Base-by-base conservation (phyloP, 1,140 invertebrate species). In the Drosophila miranda region DNA sequence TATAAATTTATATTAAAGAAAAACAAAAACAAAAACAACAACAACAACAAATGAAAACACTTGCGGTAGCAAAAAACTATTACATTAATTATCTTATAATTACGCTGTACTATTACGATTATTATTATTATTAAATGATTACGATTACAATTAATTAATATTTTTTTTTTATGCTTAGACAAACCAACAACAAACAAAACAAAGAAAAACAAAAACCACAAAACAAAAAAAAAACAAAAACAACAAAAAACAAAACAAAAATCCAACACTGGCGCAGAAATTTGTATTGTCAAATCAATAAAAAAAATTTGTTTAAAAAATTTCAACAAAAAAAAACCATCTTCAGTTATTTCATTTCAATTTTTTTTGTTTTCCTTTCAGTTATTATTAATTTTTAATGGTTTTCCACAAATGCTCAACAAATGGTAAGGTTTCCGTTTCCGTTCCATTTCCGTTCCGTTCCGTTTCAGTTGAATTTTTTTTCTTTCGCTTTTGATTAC, bases 41-140 rank as follows among this genome's bases (percentile, higher is more conserved):
- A 23, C 3, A 23, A 23, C 2, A 23, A 72, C 16, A 16, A 50
- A 60, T 34, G 61, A 66, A 43, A 67, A 86, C 78, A 86, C 78
- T 82, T 87, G 82, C 83, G 82, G 78, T 82, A 87, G 82, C 82
- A 87, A 87, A 75, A 78, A 87, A 87, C 82, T 87, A 87, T 87
- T 87, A 87, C 60, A 87, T 87, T 87, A 87, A 87, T 87, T 87
- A 69, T 68, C 62, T 75, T 87, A 87, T 81, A 81, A 87, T 87
- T 87, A 87, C 68, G 78, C 69, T 74, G 77, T 86, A 86, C 82
- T 86, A 84, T 84, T 86, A 86, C 80, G 64, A 80, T 80, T 86
- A 86, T 86, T 50, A 86, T 86, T 50, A 73, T 73, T 78, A 84
- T 83, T 82, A 84, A 75, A 77, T 73, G 41, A 54, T 54, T 54